Evolutionary conservation across 2,888 invertebrate species (phyloP), one percentile per base, ranked within the genome.

Genomic region (Formica aserva): DNA sequence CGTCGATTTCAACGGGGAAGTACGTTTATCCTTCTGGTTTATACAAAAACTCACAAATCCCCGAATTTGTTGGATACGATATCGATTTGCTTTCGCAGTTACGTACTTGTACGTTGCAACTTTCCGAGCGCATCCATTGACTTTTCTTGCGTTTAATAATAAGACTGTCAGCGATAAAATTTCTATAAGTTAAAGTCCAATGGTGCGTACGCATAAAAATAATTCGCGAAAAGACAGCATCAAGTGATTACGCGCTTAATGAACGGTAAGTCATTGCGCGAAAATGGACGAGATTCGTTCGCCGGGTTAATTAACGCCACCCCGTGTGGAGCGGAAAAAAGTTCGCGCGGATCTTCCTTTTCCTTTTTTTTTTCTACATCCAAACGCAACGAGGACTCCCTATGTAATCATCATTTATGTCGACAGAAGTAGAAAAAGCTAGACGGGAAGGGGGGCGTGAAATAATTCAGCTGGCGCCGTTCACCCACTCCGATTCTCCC

Each of bases 211-310:
- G 60, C 9, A 74, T 52, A 65, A 85, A 86, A 82, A 72, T 75
- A n/a, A 67, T 29, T 85, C 82, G 72, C 78, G 80, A 57, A 80
- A 63, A 81, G 65, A 87, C 82, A 84, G 86, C 86, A 89, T 85
- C 83, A 87, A 91, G 84, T 82, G 85, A 85, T 87, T 87, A 84
- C 71, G 80, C 74, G 87, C 84, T 87, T 90, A 89, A 90, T 87
- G 86, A 91, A 90, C 84, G 88, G 84, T 85, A 90, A 90, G 87
- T 88, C 90, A 87, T 84, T 84, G 85, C 81, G 38, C 32, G 38
- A 57, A 81, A 87, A 85, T 63, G 71, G 52, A 85, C 77, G 80
- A 55, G 85, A 83, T 83, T 60, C 35, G 72, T 77, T 78, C 67
- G 60, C 41, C 18, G 82, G 71, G 55, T 87, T 82, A 82, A 87